Percentiles rank a stretch among this genome's conserved stretches.
phyloP scores from a whole-genome alignment of 1,140 invertebrate genomes.

The Venturia canescens region DNA sequence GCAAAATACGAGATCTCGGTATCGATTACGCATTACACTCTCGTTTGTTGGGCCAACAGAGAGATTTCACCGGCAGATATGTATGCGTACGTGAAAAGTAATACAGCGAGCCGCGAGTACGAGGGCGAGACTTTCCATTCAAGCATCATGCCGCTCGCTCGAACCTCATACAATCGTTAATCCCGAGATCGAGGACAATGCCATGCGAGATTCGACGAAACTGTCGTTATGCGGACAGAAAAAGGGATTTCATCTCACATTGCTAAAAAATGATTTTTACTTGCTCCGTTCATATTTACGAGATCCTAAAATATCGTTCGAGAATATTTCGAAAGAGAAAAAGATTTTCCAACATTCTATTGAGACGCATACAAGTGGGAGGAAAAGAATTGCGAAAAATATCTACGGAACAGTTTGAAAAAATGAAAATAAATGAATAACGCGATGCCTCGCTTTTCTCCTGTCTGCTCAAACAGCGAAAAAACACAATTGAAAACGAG shows the following conservation, averaged over 20 bases:
- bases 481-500: constrained; percentile 23
- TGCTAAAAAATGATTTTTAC: too few species aligned
- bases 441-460: neutral
- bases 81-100: neutral
- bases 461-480: constrained; percentile 7
- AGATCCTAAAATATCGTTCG: too few species aligned
- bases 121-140: constrained; percentile 13
- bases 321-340: too few species aligned
- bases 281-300: too few species aligned
- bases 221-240: neutral
- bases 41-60: constrained; percentile 29
- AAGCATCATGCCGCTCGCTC: neutral
- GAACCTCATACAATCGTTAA: constrained; percentile 16
- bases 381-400: neutral
- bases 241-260: neutral
- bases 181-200: constrained; percentile 10
- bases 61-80: neutral
- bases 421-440: constrained; percentile 21
- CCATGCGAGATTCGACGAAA: neutral
- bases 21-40: constrained; percentile 27
- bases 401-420: neutral
- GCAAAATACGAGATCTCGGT: constrained; percentile 12
- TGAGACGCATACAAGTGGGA: neutral
- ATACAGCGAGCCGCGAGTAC: neutral
- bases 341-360: neutral